phyloP scores from a whole-genome alignment of 2,113 vertebrate genomes.

The Cricetomys ansorgei region DNA sequence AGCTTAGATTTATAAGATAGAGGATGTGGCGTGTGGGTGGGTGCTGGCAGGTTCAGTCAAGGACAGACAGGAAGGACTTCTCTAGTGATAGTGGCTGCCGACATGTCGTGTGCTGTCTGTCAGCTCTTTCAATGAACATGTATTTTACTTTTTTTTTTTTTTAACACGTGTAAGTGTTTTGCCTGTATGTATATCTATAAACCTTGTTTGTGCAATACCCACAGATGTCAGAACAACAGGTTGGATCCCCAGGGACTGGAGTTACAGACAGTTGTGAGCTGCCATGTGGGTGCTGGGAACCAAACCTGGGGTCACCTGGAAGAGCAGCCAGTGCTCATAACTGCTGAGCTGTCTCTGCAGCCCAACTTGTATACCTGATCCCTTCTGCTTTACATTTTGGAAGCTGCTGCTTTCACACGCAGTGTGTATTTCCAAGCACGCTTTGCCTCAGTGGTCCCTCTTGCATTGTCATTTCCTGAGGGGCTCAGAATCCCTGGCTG shows the following conservation, averaged over 20 bases:
- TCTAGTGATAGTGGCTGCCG: neutral
- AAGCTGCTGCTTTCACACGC: neutral
- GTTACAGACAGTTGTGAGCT: neutral
- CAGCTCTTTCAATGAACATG: neutral
- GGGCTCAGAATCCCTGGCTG: neutral
- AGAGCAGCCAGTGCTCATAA: neutral
- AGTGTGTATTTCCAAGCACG: too few relatives aligned
- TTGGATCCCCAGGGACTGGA: neutral
- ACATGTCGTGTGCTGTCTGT: rapidly evolving
- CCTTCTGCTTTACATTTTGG: rapidly evolving
- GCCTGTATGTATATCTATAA: neutral
- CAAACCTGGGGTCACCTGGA: neutral
- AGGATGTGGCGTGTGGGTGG: neutral
- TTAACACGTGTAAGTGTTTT: neutral
- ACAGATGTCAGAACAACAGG: neutral
- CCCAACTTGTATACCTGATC: neutral
- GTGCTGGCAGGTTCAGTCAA: neutral
- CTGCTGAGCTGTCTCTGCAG: neutral
- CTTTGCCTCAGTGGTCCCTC: neutral
- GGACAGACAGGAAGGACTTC: neutral
- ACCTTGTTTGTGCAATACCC: neutral
- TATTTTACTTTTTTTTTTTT: neutral
- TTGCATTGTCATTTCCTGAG: neutral
- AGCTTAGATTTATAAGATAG: too few relatives aligned
- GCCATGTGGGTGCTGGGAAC: neutral